phyloP scores from a whole-genome alignment of 2,888 invertebrate genomes.

The Apamea sordens region DNA sequence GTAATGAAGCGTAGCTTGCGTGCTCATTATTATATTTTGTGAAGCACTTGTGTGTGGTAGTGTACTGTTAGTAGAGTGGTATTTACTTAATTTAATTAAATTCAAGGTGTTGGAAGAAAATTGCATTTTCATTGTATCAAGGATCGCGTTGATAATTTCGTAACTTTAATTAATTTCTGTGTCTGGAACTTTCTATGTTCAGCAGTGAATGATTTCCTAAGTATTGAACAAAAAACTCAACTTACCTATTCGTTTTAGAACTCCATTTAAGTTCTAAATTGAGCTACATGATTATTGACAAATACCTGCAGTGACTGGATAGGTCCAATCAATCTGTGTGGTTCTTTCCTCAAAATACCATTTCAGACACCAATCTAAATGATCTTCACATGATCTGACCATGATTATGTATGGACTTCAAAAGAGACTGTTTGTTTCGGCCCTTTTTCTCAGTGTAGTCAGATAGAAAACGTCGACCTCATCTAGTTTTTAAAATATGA shows the following conservation, averaged over 20 bases:
- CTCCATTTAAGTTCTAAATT: not conserved
- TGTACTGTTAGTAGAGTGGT: not conserved
- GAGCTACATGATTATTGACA: not conserved
- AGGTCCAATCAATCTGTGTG: not conserved
- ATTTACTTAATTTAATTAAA: not conserved
- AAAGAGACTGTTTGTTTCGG: not conserved
- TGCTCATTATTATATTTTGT: slow-evolving; percentile 51
- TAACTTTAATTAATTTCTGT: not conserved
- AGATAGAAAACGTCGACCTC: not conserved
- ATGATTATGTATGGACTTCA: not conserved
- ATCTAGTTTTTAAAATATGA: not conserved
- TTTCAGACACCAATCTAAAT: not conserved
- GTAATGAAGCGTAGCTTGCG: slow-evolving; percentile 53
- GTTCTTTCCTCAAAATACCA: not conserved
- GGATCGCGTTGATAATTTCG: not conserved
- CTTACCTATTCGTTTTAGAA: not conserved
- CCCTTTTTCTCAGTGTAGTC: not conserved
- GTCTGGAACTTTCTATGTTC: not conserved
- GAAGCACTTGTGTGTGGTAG: slow-evolving; percentile 29
- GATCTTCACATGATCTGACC: not conserved
- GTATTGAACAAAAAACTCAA: not conserved
- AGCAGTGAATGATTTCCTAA: not conserved
- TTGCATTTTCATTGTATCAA: not conserved
- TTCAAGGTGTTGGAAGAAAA: not conserved
- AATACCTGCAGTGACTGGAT: not conserved